Evolutionary conservation across 1,140 invertebrate genomes (phyloP).

Genomic region (Bathynomus jamesi): DNA sequence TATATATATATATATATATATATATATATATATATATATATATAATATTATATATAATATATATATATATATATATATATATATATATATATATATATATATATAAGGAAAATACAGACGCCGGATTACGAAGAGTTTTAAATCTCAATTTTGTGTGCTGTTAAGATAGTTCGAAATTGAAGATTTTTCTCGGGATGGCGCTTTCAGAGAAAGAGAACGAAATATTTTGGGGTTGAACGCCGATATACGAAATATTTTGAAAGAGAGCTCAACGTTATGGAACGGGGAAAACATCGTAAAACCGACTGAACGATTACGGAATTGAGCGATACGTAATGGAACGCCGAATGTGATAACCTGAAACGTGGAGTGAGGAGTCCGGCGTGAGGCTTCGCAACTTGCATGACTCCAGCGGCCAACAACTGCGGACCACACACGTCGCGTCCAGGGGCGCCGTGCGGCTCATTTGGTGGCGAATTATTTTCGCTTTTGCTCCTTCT

Average conservation of each 20-base stretch:
- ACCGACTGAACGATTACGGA: neutral
- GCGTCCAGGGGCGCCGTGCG: neutral
- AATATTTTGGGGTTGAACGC: neutral
- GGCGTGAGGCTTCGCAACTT: neutral
- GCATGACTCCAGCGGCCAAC: neutral
- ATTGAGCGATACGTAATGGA: neutral
- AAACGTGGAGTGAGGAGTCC: neutral
- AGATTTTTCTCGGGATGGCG: neutral
- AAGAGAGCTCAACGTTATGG: no score
- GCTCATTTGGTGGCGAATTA: neutral
- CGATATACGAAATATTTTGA: neutral
- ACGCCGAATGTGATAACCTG: no score
- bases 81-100: constrained; percentile 2
- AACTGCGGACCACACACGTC: neutral
- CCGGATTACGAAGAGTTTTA: neutral
- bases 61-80: constrained; percentile 3
- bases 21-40: neutral
- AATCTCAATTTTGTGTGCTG: neutral
- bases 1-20: neutral
- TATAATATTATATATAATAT: neutral
- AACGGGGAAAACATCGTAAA: neutral
- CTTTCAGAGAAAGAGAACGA: neutral
- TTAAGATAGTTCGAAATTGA: neutral
- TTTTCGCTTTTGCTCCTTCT: neutral
- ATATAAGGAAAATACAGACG: neutral